These are phyloP conservation scores for Anguilla rostrata DNA, from an alignment of 2,113 vertebrate species.

Conservation along the genomic window DNA sequence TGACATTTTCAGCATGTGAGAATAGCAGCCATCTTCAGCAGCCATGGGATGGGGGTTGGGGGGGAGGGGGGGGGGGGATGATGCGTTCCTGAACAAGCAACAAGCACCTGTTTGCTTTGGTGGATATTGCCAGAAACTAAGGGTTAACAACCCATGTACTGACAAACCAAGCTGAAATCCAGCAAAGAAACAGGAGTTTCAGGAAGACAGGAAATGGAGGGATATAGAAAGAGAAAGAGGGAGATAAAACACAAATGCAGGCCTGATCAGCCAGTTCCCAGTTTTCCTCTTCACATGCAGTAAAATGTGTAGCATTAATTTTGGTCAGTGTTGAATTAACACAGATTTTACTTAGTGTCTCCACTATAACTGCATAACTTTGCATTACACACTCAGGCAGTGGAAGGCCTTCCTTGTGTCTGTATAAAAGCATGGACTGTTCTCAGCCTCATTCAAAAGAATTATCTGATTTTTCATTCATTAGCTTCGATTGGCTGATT, in stretches of 20 bases:
- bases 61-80: slow-evolving; percentile 62
- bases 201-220: slow-evolving; percentile 43
- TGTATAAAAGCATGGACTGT: too few relatives aligned
- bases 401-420: too few relatives aligned
- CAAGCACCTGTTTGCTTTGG: slow-evolving; percentile 79
- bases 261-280: background rate
- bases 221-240: slow-evolving; percentile 45
- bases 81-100: slow-evolving; percentile 66
- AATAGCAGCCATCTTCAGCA: slow-evolving; percentile 89
- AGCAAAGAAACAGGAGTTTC: background rate
- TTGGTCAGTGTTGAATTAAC: too few relatives aligned
- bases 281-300: too few relatives aligned
- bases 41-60: slow-evolving; percentile 57
- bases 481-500: too few relatives aligned
- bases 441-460: too few relatives aligned
- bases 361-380: too few relatives aligned
- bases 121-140: slow-evolving; percentile 18
- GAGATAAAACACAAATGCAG: background rate
- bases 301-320: too few relatives aligned
- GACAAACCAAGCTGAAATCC: background rate
- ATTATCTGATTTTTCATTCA: too few relatives aligned
- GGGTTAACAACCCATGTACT: slow-evolving; percentile 51
- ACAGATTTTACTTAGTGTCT: too few relatives aligned
- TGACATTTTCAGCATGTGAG: slow-evolving; percentile 90
- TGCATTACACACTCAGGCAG: too few relatives aligned